These are phyloP conservation scores for Ecliptopera silaceata DNA, from an alignment of 2,888 invertebrate species.

Conservation along the genomic window DNA sequence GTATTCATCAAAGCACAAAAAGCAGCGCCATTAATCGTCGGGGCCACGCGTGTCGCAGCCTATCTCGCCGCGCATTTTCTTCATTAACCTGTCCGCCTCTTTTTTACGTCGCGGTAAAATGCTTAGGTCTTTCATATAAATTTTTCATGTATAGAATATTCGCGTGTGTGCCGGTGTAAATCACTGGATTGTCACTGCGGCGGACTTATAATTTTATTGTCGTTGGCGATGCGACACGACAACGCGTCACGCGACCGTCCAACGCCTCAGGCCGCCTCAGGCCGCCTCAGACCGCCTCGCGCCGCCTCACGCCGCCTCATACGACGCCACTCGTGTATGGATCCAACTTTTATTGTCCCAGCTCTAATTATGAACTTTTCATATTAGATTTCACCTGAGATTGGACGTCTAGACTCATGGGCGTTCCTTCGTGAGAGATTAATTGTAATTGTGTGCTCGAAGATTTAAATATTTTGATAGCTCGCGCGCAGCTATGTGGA, in stretches of 20 bases:
- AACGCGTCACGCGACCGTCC: constrained; percentile 68
- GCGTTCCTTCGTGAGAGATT: constrained; percentile 74
- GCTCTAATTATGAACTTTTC: constrained; percentile 69
- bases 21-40: constrained; percentile 36
- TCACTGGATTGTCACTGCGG: constrained; percentile 82
- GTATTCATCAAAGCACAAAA: constrained; percentile 31
- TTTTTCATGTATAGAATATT: no score
- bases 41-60: constrained; percentile 65
- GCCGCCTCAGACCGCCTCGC: no score
- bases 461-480: constrained; percentile 70
- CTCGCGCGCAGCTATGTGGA: constrained; percentile 35
- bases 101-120: constrained; percentile 68
- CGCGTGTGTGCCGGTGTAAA: constrained; percentile 80
- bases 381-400: constrained; percentile 73
- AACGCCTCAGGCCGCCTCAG: constrained; percentile 14
- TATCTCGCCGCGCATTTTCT: constrained; percentile 73
- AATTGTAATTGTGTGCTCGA: constrained; percentile 70
- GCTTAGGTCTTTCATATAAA: constrained; percentile 71
- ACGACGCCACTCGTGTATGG: constrained; percentile 56
- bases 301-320: constrained; percentile 48
- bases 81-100: constrained; percentile 78
- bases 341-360: constrained; percentile 74
- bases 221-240: constrained; percentile 73
- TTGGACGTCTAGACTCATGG: constrained; percentile 67
- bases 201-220: constrained; percentile 83